Conservation (phyloP, 23 tunicate species). For the Oikopleura albicans region DNA sequence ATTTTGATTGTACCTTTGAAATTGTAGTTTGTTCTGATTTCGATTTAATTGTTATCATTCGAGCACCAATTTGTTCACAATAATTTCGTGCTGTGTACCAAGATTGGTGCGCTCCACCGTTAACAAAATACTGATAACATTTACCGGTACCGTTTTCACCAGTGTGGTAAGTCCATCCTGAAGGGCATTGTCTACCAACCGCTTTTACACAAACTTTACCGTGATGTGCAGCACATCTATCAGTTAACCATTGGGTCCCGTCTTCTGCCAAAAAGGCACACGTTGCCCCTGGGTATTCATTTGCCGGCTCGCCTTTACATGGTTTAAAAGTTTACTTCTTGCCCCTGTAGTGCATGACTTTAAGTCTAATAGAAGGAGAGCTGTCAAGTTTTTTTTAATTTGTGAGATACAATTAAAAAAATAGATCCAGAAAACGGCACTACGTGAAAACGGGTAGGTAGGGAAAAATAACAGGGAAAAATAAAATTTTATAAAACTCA, state of each 20-base stretch:
- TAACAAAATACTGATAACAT: constrained; percentile 66
- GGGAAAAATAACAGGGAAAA: no score
- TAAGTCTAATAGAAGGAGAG: no score
- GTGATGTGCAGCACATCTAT: neutral
- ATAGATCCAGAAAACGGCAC: no score
- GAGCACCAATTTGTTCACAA: constrained; percentile 46
- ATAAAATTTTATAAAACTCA: no score
- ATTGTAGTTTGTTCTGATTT: neutral
- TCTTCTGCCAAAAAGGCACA: neutral
- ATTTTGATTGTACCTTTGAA: no score
- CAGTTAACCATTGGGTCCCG: neutral
- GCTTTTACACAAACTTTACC: neutral
- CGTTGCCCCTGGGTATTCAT: neutral
- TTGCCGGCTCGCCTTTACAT: neutral
- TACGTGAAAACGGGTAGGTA: no score
- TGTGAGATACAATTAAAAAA: no score
- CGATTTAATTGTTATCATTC: neutral
- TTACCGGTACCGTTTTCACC: constrained; percentile 18
- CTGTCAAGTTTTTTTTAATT: no score
- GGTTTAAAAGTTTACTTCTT: no score
- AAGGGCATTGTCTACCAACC: constrained; percentile 40
- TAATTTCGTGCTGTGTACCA: constrained; percentile 49
- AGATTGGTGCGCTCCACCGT: constrained; percentile 31
- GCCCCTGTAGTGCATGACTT: no score
- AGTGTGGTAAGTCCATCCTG: constrained; percentile 40